phyloP scores from a whole-genome alignment of 2,888 invertebrate genomes.

The Zonitis immaculata region DNA sequence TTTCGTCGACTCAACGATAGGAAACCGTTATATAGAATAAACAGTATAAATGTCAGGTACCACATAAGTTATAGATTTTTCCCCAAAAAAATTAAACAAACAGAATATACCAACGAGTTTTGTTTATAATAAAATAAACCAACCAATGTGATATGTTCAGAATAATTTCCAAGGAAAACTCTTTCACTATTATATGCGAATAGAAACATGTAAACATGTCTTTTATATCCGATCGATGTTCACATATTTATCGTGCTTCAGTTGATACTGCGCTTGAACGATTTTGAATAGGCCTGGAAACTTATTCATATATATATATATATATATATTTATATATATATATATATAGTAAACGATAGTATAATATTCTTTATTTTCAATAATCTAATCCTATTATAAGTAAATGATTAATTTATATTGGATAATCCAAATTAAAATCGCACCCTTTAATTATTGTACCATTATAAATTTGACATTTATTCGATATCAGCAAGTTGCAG shows the following conservation, averaged over 20 bases:
- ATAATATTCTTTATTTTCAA: too few species aligned
- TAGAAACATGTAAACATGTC: slow-evolving; percentile 28
- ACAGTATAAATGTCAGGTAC: slow-evolving; percentile 17
- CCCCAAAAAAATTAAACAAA: slow-evolving; percentile 4
- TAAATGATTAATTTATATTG: too few species aligned
- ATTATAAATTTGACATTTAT: background rate
- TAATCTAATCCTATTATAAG: too few species aligned
- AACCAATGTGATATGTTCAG: slow-evolving; percentile 26
- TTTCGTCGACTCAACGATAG: slow-evolving; percentile 6
- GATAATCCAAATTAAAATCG: background rate
- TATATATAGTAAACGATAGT: too few species aligned
- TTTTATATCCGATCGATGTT: slow-evolving; percentile 26
- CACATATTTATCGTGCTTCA: slow-evolving; percentile 27
- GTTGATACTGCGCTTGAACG: slow-evolving; percentile 24
- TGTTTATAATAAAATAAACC: slow-evolving; percentile 13
- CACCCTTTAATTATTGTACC: background rate
- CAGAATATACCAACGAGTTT: slow-evolving; percentile 5
- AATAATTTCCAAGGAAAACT: slow-evolving; percentile 25
- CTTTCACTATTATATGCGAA: slow-evolving; percentile 16
- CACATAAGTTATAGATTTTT: slow-evolving; percentile 20
- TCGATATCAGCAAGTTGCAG: slow-evolving; percentile 27
- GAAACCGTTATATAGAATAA: slow-evolving; percentile 15
- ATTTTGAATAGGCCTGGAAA: slow-evolving; percentile 17
- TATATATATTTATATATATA: too few species aligned
- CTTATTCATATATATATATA: slow-evolving; percentile 10